Percentiles rank a stretch among this genome's conserved stretches.
Evolutionary conservation across 2,888 invertebrate genomes (phyloP).

Genomic region (Cheilosia grossa): DNA sequence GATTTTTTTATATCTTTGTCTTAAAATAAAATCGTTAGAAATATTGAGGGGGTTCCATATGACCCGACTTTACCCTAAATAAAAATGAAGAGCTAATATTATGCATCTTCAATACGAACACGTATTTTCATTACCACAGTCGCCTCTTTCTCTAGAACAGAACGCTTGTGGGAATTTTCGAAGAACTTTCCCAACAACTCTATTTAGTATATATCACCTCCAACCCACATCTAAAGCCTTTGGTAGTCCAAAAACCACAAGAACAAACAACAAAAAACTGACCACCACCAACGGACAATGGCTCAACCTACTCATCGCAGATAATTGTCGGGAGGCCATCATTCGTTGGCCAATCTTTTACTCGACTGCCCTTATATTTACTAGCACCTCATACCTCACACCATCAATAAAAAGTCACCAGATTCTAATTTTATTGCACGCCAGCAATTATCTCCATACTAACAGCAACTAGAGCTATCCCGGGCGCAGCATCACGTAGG

Average conservation of each 20-base stretch:
- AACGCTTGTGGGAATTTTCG: no score
- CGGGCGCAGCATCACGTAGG: slow-evolving; percentile 55
- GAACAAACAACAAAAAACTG: not conserved
- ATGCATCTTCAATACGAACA: no score
- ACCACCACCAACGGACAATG: slow-evolving; percentile 65
- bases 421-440: slow-evolving; percentile 75
- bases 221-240: not conserved
- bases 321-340: slow-evolving; percentile 66
- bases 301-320: slow-evolving; percentile 68
- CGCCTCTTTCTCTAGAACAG: no score
- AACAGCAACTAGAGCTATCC: slow-evolving; percentile 66
- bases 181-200: no score
- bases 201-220: no score
- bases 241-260: not conserved
- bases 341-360: slow-evolving; percentile 50
- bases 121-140: no score
- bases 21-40: no score
- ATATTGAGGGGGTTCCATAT: no score
- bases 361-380: slow-evolving; percentile 13
- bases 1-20: no score
- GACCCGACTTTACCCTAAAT: no score
- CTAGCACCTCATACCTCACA: slow-evolving; percentile 66
- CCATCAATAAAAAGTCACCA: slow-evolving; percentile 74
- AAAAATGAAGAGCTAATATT: no score
- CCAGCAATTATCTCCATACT: slow-evolving; percentile 71